A percentile compares a stretch with the other conserved stretches of the same genome.
Evolutionary conservation across 2,888 invertebrate genomes (phyloP).

Genomic region (Drosophila robusta): DNA sequence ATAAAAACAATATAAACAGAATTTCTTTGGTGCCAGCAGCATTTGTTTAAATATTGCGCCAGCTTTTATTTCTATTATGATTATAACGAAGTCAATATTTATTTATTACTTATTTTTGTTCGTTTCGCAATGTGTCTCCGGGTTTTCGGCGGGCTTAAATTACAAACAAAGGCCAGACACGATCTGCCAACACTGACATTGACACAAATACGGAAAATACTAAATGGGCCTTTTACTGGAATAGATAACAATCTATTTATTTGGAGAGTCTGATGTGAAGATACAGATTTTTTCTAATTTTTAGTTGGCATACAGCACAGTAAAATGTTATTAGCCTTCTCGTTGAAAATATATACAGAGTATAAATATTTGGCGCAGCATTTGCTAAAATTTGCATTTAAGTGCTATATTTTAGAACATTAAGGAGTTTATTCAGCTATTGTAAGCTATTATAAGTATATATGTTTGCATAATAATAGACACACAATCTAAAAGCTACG

Average conservation of each 20-base stretch:
- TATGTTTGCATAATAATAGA: no score
- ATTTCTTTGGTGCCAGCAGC: conserved; percentile 25
- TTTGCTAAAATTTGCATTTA: conserved; percentile 2
- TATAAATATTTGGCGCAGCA: not conserved
- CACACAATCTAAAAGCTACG: no score
- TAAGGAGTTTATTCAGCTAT: no score
- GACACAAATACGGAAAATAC: conserved; percentile 12
- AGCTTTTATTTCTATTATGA: conserved; percentile 34
- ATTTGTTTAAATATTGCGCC: conserved; percentile 61
- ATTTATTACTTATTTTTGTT: conserved; percentile 26
- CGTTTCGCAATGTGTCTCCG: conserved; percentile 15
- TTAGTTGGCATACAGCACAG: no score
- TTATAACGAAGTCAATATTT: conserved; percentile 54
- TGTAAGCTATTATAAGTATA: no score
- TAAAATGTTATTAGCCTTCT: no score
- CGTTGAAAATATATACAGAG: no score
- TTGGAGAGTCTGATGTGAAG: not conserved
- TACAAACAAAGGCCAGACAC: conserved; percentile 5
- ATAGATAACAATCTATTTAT: not conserved
- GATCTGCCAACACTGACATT: conserved; percentile 18
- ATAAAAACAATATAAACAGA: conserved; percentile 47
- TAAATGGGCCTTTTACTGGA: no score
- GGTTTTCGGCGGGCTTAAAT: not conserved
- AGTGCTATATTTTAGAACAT: conserved; percentile 9
- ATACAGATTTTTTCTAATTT: no score